Evolutionary conservation across 2,797 vertebrate species (phyloP).

Genomic region (Argya squamiceps): DNA sequence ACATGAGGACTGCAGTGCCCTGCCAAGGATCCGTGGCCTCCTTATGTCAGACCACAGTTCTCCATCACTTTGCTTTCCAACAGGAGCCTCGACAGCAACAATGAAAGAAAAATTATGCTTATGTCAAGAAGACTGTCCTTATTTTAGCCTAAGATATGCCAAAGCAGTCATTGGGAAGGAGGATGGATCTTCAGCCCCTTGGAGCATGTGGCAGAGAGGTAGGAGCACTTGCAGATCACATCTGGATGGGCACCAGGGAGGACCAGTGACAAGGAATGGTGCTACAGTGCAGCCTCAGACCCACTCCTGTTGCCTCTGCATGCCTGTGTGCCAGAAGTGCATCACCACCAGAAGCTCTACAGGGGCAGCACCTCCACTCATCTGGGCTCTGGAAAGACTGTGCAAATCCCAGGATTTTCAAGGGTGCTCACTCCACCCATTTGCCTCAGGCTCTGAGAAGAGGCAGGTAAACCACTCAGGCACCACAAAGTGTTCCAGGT

Average conservation of each 20-base stretch:
- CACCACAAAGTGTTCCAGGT: not conserved
- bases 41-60: fast-evolving
- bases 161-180: not conserved
- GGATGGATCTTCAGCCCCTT: not conserved
- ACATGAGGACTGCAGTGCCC: not conserved
- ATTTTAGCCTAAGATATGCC: not conserved
- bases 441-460: not conserved
- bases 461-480: not conserved
- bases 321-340: fast-evolving
- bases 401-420: too few relatives aligned
- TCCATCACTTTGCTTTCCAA: not conserved
- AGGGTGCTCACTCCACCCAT: fast-evolving
- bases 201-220: not conserved
- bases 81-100: not conserved
- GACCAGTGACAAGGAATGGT: not conserved
- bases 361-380: not conserved
- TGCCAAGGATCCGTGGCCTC: not conserved
- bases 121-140: not conserved
- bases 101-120: fast-evolving
- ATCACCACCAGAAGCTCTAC: not conserved
- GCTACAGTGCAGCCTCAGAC: not conserved
- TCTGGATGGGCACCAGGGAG: not conserved
- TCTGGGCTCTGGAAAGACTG: not conserved
- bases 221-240: not conserved
- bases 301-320: not conserved